A percentile compares a stretch with the other conserved stretches of the same genome.
Conservation (phyloP, 2,888 invertebrate genomes). For the Cephus rjabovi region DNA sequence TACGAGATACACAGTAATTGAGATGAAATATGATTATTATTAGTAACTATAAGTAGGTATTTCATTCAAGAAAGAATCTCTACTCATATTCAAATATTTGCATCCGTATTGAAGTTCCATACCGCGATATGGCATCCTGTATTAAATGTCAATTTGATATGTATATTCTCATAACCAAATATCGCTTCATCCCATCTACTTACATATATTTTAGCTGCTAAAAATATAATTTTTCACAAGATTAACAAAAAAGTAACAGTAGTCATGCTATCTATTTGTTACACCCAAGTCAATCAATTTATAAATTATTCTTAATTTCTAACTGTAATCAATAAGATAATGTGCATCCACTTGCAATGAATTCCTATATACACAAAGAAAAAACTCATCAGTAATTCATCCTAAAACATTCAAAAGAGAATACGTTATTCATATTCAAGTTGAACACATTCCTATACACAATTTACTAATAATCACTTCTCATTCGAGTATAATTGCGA, state of each 20-base stretch:
- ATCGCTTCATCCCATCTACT: too few species aligned
- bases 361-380: too few species aligned
- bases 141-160: too few species aligned
- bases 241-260: background rate
- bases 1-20: background rate
- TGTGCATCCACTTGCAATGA: too few species aligned
- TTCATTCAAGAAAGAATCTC: background rate
- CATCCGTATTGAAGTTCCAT: too few species aligned
- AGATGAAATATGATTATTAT: background rate
- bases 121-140: too few species aligned
- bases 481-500: background rate
- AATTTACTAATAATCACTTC: background rate
- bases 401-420: background rate
- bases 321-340: background rate
- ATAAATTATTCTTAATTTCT: background rate
- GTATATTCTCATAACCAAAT: too few species aligned
- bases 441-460: background rate
- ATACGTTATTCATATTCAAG: background rate
- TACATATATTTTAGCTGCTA: too few species aligned
- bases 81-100: background rate
- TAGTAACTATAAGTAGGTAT: background rate
- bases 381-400: background rate
- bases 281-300: background rate
- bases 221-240: background rate
- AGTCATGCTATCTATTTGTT: background rate